These are phyloP conservation scores for Pachliopta kotzebuea DNA, from an alignment of 2,888 invertebrate species.

Conservation along the genomic window DNA sequence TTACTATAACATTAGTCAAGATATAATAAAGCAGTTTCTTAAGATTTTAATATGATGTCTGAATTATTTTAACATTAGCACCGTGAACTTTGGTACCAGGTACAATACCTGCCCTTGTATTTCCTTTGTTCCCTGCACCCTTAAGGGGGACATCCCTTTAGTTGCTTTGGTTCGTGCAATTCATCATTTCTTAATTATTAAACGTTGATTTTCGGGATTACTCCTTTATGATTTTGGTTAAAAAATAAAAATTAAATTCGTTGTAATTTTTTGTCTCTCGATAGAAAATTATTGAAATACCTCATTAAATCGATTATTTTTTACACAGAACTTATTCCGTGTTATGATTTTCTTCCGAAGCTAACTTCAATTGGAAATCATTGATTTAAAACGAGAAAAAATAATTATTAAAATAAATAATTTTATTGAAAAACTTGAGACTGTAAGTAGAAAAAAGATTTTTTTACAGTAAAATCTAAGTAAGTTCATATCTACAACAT, in stretches of 20 bases:
- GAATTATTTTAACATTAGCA: conserved; percentile 23
- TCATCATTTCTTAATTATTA: neutral
- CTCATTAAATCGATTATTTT: no score
- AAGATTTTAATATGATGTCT: neutral
- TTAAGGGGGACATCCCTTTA: conserved; percentile 32
- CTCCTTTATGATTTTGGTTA: neutral
- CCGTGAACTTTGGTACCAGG: conserved; percentile 51
- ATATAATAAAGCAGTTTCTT: neutral
- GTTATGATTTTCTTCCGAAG: no score
- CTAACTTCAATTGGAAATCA: no score
- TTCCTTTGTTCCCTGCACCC: conserved; percentile 43
- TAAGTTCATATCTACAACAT: neutral
- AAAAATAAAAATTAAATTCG: no score
- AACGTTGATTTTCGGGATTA: neutral
- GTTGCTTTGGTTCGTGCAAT: conserved; percentile 6
- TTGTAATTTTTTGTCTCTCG: no score
- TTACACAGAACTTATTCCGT: no score
- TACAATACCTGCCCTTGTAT: conserved; percentile 54
- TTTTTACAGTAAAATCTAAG: neutral
- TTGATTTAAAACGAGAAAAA: no score
- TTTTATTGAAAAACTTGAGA: no score
- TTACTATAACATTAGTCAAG: no score
- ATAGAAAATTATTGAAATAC: no score
- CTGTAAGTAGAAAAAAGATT: no score
- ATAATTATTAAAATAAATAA: no score